Conservation (phyloP, 2,888 invertebrate species). For the Ligdia adustata region DNA sequence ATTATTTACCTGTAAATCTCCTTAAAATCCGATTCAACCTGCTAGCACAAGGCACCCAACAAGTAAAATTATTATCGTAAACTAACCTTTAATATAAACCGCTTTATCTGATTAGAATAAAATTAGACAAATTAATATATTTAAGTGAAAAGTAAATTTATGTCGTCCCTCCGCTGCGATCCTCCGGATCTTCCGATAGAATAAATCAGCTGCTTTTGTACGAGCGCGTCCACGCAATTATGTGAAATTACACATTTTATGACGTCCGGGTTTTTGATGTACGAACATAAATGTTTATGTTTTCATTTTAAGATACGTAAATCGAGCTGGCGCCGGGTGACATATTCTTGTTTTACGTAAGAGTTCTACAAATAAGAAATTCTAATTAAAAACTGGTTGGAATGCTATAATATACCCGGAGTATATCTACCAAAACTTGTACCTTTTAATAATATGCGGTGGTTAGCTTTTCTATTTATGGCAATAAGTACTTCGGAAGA, state of each 20-base stretch:
- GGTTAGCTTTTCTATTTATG: too few relatives aligned
- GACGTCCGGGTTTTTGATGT: slow-evolving; percentile 19
- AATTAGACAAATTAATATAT: slow-evolving; percentile 4
- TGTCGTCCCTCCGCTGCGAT: slow-evolving; percentile 8
- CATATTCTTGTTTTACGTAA: neutral
- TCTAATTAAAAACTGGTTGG: too few relatives aligned
- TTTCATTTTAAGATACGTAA: slow-evolving; percentile 11
- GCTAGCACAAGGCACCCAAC: neutral
- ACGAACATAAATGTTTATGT: slow-evolving; percentile 19
- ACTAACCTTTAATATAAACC: neutral
- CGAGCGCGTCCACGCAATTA: slow-evolving; percentile 19
- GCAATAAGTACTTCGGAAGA: too few relatives aligned
- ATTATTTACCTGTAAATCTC: too few relatives aligned
- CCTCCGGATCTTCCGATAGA: slow-evolving; percentile 14
- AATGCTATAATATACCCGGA: too few relatives aligned
- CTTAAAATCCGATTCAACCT: too few relatives aligned
- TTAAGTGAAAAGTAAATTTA: slow-evolving; percentile 12
- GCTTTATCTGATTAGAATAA: neutral
- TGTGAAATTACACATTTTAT: slow-evolving; percentile 15
- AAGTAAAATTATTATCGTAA: neutral
- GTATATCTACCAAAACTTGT: too few relatives aligned
- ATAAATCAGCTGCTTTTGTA: slow-evolving; percentile 13
- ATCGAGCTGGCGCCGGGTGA: slow-evolving; percentile 6
- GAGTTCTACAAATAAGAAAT: too few relatives aligned
- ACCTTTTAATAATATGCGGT: too few relatives aligned